Evolutionary conservation across 2,888 invertebrate genomes (phyloP), one percentile per base, ranked within the genome.

Genomic region (Gasteruption jaculator): DNA sequence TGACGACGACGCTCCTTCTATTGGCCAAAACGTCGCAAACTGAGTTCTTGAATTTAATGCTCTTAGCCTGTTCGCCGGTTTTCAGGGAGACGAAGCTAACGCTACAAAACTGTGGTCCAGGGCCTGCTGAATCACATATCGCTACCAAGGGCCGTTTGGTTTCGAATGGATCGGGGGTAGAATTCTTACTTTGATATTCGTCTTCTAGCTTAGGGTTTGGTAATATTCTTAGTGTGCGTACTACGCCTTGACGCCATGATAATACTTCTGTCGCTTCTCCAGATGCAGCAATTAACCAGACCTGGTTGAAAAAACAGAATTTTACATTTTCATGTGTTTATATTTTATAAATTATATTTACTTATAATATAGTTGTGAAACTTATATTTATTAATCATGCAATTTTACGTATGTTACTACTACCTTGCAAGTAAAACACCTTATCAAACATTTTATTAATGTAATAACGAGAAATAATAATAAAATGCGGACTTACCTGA

Each of bases 221-320:
- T 63, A 96, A 76, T 57, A 96, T 77, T 68, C 88, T 82, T 51
- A 95, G 76, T 40, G 84, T 78, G 45, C 83, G 79, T 34, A 95
- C 90, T 49, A 86, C 82, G 38, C 94, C 93, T 71, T 95, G 93
- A 37, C 93, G 79, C 85, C 94, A 91, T 3, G 95, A 94, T 45
- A 97, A 73, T 18, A 96, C 88, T 73, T 96, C 96, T 46, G 88
- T 86, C 2, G 95, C 96, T 68, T 96, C 95, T 15, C 96, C 95
- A 56, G 83, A 87, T 6, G 88, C 86, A 11, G 86, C 83, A 47
- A 92, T 80, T 38, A 86, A 78, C 91, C 91, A 92, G 30, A 90
- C 85, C 83, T 91, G 72, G 16, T 73, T 20, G 70, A 43, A 29
- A 31, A 40, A 37, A 43, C 26, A 33, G 14, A 12, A 31, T 22